A percentile compares a stretch with the other conserved stretches of the same genome.
These are phyloP conservation scores for Brachystomella parvula DNA, from an alignment of 1,140 invertebrate genomes.

Conservation along the genomic window DNA sequence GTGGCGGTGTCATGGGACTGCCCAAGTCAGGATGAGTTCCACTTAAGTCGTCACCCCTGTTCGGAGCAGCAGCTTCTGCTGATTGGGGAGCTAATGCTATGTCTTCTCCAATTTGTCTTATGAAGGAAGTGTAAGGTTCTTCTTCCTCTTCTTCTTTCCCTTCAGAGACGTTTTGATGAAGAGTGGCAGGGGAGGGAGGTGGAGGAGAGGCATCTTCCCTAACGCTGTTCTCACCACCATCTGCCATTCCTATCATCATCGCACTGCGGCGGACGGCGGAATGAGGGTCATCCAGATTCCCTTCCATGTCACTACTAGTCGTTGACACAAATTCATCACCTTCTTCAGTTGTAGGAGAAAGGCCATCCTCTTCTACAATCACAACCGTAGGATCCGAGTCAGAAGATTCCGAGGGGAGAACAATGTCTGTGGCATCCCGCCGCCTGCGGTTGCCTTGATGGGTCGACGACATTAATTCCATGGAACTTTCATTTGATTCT, in stretches of 20 bases:
- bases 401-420: neutral
- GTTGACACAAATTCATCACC: neutral
- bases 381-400: neutral
- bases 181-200: neutral
- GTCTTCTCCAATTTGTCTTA: neutral
- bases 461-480: neutral
- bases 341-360: neutral
- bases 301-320: neutral
- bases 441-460: neutral
- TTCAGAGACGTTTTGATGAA: neutral
- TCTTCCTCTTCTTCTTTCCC: neutral
- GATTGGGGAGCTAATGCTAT: neutral
- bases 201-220: neutral
- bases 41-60: neutral
- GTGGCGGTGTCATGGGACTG: no score
- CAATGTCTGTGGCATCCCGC: neutral
- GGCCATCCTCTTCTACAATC: neutral
- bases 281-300: neutral
- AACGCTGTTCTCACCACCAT: neutral
- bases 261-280: neutral
- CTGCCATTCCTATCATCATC: neutral
- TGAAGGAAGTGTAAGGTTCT: neutral
- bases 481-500: neutral
- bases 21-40: no score
- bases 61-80: neutral